These are phyloP conservation scores for Eutolmus rufibarbis DNA, from an alignment of 2,888 invertebrate genomes.

Conservation along the genomic window DNA sequence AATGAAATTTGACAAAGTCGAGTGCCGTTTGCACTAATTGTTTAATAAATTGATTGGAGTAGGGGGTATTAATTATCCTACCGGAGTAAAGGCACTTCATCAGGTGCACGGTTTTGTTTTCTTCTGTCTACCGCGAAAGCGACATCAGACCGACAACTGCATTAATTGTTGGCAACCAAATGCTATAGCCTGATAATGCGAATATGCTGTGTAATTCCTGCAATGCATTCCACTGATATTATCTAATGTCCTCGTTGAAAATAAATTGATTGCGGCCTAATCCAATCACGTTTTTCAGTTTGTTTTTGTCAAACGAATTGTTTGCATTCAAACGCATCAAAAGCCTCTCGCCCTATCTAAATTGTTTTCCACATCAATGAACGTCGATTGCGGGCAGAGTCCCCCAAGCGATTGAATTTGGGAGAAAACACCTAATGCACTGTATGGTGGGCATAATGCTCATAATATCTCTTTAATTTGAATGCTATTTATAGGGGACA, in stretches of 20 bases:
- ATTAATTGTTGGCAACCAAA: not conserved
- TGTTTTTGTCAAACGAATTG: not conserved
- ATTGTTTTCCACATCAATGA: not conserved
- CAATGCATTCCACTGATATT: not conserved
- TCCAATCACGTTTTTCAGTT: not conserved
- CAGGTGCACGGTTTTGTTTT: not conserved
- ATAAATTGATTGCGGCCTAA: not conserved
- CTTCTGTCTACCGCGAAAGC: not conserved
- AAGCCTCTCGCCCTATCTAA: not conserved
- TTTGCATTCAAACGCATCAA: not conserved
- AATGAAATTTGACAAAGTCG: constrained; percentile 9
- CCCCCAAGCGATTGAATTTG: not conserved
- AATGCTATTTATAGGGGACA: too few species aligned
- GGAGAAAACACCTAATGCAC: not conserved
- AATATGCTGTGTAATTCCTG: not conserved
- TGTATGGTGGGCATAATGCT: not conserved
- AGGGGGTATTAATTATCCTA: not conserved
- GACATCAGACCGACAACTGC: not conserved
- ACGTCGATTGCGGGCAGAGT: not conserved
- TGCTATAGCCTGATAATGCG: not conserved
- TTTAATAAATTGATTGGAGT: constrained; percentile 5
- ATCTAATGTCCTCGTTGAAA: not conserved
- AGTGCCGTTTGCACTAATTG: constrained; percentile 9
- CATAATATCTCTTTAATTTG: too few species aligned
- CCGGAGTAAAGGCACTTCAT: not conserved